Percentiles rank a stretch among this genome's conserved stretches.
Evolutionary conservation across 2,113 vertebrate genomes (phyloP).

Genomic region (Acanthochromis polyacanthus): DNA sequence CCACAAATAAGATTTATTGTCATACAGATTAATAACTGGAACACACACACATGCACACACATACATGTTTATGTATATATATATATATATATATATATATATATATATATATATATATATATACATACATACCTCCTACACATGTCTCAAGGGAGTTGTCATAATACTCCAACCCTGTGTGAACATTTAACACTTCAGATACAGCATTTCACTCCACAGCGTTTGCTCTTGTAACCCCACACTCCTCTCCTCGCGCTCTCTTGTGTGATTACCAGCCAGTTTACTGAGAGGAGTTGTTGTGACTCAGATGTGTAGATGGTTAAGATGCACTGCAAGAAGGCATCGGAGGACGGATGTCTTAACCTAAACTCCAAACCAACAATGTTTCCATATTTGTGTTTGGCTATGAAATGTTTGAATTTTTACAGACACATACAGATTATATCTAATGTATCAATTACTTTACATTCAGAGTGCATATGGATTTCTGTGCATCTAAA

Average conservation of each 20-base stretch:
- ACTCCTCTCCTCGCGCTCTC: not conserved
- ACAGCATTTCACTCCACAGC: constrained; percentile 11
- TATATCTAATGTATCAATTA: not conserved
- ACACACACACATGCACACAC: constrained; percentile 3
- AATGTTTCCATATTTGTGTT: not conserved
- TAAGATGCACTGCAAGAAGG: not conserved
- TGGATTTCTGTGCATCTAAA: not conserved
- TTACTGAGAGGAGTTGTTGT: constrained; percentile 9
- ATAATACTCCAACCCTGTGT: not conserved
- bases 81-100: not conserved
- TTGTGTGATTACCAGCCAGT: constrained; percentile 19
- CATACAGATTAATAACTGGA: constrained; percentile 67
- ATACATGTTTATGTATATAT: no score
- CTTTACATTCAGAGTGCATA: not conserved
- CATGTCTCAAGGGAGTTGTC: constrained; percentile 38
- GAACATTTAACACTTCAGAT: constrained; percentile 52
- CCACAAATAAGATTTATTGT: constrained; percentile 73
- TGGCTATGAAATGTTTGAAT: not conserved
- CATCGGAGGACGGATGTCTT: constrained; percentile 5
- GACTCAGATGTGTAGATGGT: constrained; percentile 23
- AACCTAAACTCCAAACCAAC: constrained; percentile 3
- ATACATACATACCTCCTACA: constrained; percentile 10
- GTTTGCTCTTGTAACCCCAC: constrained; percentile 2
- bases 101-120: not conserved
- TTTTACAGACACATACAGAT: no score